These are phyloP conservation scores for Pollenia labialis DNA, from an alignment of 2,888 invertebrate genomes.

Conservation along the genomic window DNA sequence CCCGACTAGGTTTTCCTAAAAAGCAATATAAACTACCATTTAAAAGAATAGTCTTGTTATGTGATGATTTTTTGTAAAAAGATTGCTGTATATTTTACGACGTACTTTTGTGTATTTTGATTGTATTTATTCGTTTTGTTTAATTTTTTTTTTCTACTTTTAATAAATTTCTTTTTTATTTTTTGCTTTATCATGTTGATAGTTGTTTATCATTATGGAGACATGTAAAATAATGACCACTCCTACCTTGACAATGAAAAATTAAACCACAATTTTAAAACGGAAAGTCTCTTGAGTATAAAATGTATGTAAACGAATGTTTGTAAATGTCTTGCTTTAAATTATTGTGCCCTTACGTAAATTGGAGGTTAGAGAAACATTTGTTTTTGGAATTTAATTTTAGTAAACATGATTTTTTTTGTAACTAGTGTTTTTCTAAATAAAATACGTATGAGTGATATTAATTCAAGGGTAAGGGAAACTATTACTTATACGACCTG, in stretches of 20 bases:
- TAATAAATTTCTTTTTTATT: not conserved
- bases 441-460: slow-evolving; percentile 6
- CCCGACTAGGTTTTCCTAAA: not conserved
- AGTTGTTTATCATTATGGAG: slow-evolving; percentile 40
- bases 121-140: slow-evolving; percentile 6
- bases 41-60: slow-evolving; percentile 42
- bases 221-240: slow-evolving; percentile 56
- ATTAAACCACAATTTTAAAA: slow-evolving; percentile 39
- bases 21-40: slow-evolving; percentile 39
- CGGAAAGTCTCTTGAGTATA: slow-evolving; percentile 26
- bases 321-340: not conserved
- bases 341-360: slow-evolving; percentile 7
- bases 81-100: not conserved
- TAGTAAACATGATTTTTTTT: slow-evolving; percentile 1
- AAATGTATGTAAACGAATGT: not conserved
- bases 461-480: not conserved
- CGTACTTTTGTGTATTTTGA: not conserved
- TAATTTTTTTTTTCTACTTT: not conserved
- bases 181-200: slow-evolving; percentile 48
- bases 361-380: slow-evolving; percentile 26
- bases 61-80: slow-evolving; percentile 23
- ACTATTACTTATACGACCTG: not conserved
- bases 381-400: slow-evolving; percentile 22
- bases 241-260: slow-evolving; percentile 56
- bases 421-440: no score